phyloP scores from a whole-genome alignment of 2,113 vertebrate species.

The Colistium nudipinnis region DNA sequence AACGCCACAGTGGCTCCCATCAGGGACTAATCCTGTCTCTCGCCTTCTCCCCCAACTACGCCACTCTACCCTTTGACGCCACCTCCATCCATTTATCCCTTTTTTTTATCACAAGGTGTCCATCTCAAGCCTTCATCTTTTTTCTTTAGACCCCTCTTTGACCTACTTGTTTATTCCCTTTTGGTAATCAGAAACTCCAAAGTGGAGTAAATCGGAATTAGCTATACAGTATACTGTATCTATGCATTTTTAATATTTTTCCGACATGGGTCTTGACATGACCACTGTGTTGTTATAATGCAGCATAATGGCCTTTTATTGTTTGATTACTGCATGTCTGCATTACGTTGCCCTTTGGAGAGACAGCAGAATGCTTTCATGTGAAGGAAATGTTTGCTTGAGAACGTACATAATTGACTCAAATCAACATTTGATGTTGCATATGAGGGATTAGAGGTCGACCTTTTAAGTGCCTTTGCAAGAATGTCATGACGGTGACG shows the following conservation, averaged over 20 bases:
- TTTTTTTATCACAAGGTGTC: background rate
- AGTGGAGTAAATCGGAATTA: too few species aligned
- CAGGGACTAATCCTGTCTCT: conserved; percentile 39
- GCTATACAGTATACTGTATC: too few species aligned
- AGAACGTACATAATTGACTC: conserved; percentile 43
- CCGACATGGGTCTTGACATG: too few species aligned
- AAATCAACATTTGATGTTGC: conserved; percentile 31
- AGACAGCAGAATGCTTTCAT: conserved; percentile 58
- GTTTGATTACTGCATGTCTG: conserved; percentile 13
- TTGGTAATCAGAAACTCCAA: background rate
- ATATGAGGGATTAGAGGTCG: conserved; percentile 26
- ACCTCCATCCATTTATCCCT: conserved; percentile 1
- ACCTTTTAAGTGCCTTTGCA: conserved; percentile 14
- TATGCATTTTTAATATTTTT: too few species aligned
- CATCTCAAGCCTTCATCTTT: too few species aligned
- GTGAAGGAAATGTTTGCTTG: conserved; percentile 13
- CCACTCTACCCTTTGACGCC: conserved; percentile 23
- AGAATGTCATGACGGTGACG: conserved; percentile 10
- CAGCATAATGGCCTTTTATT: too few species aligned
- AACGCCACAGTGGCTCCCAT: conserved; percentile 54
- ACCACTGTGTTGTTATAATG: too few species aligned
- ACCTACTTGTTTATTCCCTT: background rate
- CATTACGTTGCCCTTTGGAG: conserved; percentile 24
- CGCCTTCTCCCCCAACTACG: background rate
- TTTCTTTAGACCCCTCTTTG: background rate